These are phyloP conservation scores for Macaria notata DNA, from an alignment of 2,888 invertebrate species.

Conservation along the genomic window DNA sequence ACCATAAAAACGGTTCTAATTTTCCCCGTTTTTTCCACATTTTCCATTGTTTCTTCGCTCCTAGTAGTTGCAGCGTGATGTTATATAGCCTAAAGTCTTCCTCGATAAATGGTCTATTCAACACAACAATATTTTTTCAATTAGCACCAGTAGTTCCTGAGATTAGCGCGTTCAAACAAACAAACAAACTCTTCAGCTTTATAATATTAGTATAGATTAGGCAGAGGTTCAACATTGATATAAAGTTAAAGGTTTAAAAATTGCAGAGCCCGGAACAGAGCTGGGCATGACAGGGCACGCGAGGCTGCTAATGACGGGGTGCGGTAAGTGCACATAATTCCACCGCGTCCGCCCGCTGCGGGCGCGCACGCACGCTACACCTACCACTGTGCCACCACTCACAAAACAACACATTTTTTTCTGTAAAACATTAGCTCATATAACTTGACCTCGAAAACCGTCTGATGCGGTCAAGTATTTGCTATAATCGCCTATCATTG, in stretches of 20 bases:
- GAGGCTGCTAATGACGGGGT: constrained; percentile 60
- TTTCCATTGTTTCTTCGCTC: too few relatives aligned
- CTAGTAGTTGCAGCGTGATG: too few relatives aligned
- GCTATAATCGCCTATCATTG: constrained; percentile 34
- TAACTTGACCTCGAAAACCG: constrained; percentile 41
- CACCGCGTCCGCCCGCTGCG: constrained; percentile 64
- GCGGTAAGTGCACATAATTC: constrained; percentile 75
- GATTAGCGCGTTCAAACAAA: too few relatives aligned
- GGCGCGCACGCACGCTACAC: constrained; percentile 74
- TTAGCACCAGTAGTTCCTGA: too few relatives aligned
- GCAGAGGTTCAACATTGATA: not conserved
- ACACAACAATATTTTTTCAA: too few relatives aligned
- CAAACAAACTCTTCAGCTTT: too few relatives aligned
- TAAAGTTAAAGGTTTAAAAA: constrained; percentile 15
- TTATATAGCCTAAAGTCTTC: too few relatives aligned
- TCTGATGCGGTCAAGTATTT: constrained; percentile 8
- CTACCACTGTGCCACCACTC: constrained; percentile 45
- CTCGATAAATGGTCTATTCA: too few relatives aligned
- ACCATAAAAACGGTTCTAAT: too few relatives aligned
- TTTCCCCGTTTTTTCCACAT: too few relatives aligned
- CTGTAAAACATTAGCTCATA: constrained; percentile 13
- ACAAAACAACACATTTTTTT: too few relatives aligned
- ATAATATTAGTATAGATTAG: too few relatives aligned
- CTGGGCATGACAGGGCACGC: constrained; percentile 55
- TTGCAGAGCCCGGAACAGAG: constrained; percentile 36